A percentile compares a stretch with the other conserved stretches of the same genome.
These are phyloP conservation scores for Lacerta bilineata DNA, from an alignment of 2,797 vertebrate species.

Conservation along the genomic window DNA sequence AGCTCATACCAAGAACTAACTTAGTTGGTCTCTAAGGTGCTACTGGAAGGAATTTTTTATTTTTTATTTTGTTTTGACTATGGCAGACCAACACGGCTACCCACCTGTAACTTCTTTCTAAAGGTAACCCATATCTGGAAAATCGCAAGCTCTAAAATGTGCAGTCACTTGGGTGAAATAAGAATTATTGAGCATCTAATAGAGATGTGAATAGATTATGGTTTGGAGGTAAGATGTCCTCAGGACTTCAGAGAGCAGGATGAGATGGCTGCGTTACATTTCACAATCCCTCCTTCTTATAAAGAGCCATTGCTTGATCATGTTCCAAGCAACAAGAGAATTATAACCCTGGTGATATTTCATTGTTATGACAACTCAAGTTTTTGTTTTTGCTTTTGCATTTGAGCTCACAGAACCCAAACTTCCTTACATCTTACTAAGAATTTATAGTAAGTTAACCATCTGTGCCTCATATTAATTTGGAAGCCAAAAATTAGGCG, in stretches of 20 bases:
- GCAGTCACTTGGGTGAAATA: neutral
- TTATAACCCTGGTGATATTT: neutral
- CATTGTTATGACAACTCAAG: neutral
- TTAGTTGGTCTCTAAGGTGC: too few species aligned
- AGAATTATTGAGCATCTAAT: neutral
- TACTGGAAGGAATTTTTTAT: too few species aligned
- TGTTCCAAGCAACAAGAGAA: neutral
- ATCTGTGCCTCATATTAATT: conserved; percentile 4
- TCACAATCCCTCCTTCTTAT: neutral
- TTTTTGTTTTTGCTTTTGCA: neutral
- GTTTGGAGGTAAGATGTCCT: neutral
- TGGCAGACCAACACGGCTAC: too few species aligned
- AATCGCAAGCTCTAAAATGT: neutral
- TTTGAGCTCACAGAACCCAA: neutral
- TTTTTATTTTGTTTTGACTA: too few species aligned
- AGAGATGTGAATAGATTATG: neutral
- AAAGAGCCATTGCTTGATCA: neutral
- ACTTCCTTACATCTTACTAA: conserved; percentile 2
- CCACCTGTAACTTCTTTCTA: neutral
- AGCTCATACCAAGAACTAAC: too few species aligned
- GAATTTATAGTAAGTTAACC: conserved; percentile 2
- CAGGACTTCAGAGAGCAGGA: neutral
- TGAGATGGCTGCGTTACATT: neutral
- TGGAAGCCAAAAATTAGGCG: neutral
- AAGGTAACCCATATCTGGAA: neutral